Evolutionary conservation across 2,113 vertebrate species (phyloP).

Genomic region (Pteronura brasiliensis): DNA sequence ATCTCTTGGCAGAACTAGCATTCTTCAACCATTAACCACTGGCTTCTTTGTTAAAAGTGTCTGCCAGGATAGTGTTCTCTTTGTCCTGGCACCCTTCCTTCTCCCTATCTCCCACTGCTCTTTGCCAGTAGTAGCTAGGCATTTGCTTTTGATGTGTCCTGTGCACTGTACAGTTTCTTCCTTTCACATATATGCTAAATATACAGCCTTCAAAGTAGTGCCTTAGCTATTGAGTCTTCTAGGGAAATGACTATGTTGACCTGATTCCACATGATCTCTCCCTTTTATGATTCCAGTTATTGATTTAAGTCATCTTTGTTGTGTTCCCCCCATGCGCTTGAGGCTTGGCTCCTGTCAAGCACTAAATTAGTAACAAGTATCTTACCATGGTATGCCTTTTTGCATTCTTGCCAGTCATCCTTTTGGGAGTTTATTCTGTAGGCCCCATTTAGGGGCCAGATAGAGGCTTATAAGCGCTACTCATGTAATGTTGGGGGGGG

Average conservation of each 20-base stretch:
- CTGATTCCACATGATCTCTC: neutral
- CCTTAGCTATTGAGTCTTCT: neutral
- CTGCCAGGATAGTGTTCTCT: neutral
- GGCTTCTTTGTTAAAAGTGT: neutral
- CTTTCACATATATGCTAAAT: neutral
- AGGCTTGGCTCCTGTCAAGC: neutral
- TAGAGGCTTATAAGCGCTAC: neutral
- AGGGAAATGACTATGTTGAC: neutral
- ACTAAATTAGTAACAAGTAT: neutral
- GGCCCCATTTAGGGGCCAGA: neutral
- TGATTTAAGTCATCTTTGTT: neutral
- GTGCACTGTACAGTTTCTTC: accelerated
- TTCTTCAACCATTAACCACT: neutral
- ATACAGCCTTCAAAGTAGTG: neutral
- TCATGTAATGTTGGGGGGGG: neutral
- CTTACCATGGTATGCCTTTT: neutral
- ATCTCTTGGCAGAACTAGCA: neutral
- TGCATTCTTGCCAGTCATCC: neutral
- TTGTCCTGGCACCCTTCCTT: neutral
- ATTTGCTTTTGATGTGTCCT: neutral
- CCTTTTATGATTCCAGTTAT: neutral
- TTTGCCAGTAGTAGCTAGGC: neutral
- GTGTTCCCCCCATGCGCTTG: neutral
- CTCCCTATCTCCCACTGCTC: too few species aligned
- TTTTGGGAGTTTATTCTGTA: neutral